Base-by-base conservation (phyloP, 64 coral and sea anemone genomes). In the Montipora foliosa region DNA sequence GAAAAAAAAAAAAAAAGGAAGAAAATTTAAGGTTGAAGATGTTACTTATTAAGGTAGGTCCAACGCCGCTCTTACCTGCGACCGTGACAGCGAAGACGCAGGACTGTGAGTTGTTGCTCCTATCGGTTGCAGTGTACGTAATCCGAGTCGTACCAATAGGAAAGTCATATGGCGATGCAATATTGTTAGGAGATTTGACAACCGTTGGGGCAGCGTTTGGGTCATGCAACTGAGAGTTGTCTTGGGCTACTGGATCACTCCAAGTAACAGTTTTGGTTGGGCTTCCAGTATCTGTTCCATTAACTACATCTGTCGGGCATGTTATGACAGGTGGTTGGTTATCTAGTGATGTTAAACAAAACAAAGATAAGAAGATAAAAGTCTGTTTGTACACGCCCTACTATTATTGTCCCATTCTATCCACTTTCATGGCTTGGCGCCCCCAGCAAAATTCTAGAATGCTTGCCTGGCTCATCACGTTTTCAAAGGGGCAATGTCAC, bases 101-200 rank as follows among this genome's bases (percentile, higher is more conserved):
- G 24, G 90, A 91, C 14, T 84, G 78, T 20, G 89, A 90, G 17
- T 92, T 81, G 45, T 87, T 87, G 24, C 81, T 94, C 11, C 87
- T 92, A 52, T 99, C 98, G 8, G 92, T 90, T 6, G 95, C 98
- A 7, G 89, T 99, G 47, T 96, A 99, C 2, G 91, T 90, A n/a
- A 99, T 94, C 19, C 78, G 73, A 17, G 95, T 95, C 1, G 79
- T 92, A 47, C 98, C 98, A 52, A 92, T 89, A 15, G 92, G 81
- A 75, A 99, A 99, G 53, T 96, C 92, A 70, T 99, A 93, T 1
- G 98, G 98, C n/a, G 91, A 92, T 53, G 79, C 48, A 67, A 99
- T 93, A 37, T 91, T 9, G 22, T 79, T 82, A 0, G 92, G 92
- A 44, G 83, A 92, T 68, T 76, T 90, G 6, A 66, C 94, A 47